Conservation (phyloP, 2,797 vertebrate species). For the Diplodus puntazzo region DNA sequence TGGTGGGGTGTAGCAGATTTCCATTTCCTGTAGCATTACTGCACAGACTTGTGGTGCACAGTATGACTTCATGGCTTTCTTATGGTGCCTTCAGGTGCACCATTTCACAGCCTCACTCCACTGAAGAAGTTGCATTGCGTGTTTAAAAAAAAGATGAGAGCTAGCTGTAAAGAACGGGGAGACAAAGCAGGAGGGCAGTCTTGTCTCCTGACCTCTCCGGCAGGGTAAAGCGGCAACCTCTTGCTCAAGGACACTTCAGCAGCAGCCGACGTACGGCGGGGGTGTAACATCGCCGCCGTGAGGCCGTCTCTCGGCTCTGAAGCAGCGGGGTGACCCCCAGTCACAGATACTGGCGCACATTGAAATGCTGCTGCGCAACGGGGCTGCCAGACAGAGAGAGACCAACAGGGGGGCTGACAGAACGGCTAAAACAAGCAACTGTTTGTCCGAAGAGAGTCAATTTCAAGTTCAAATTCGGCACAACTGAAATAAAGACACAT, state of each 20-base stretch:
- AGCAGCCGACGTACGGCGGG: constrained; percentile 10
- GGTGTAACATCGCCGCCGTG: not conserved
- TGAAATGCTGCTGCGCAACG: constrained; percentile 3
- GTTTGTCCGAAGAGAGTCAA: not conserved
- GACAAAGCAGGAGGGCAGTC: too few relatives aligned
- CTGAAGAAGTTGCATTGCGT: too few relatives aligned
- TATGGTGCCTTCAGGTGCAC: not conserved
- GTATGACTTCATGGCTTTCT: not conserved
- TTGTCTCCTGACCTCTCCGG: not conserved
- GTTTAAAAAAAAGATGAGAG: not conserved
- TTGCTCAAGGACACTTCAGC: constrained; percentile 44
- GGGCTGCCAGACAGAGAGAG: not conserved
- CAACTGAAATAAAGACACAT: not conserved
- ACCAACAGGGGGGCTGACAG: constrained; percentile 19
- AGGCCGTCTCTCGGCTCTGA: constrained; percentile 18
- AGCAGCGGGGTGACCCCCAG: constrained; percentile 25
- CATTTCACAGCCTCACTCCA: too few relatives aligned
- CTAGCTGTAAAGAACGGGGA: not conserved
- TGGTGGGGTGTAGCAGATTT: not conserved
- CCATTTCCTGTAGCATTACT: not conserved
- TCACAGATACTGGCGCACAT: constrained; percentile 5
- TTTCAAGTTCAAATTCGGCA: constrained; percentile 12
- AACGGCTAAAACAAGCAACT: not conserved
- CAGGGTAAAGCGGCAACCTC: constrained; percentile 13
- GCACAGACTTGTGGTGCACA: not conserved